Percentiles rank a stretch among this genome's conserved stretches.
Evolutionary conservation across 2,113 vertebrate genomes (phyloP).

Genomic region (Gracilinanus agilis): DNA sequence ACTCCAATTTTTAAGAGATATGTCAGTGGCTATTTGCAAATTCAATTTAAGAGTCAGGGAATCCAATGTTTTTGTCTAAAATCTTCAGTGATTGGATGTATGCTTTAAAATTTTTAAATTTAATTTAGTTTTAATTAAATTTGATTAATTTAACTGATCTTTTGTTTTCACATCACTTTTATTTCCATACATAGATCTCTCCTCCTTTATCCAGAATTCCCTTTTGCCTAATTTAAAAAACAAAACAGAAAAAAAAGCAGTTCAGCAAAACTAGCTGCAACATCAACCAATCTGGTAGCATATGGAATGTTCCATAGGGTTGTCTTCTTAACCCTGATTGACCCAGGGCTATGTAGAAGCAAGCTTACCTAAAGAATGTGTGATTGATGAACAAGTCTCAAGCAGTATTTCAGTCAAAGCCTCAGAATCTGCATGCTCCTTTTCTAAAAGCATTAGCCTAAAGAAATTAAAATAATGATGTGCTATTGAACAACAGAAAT

Average conservation of each 20-base stretch:
- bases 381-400: constrained; percentile 93
- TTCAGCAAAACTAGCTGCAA: not conserved
- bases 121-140: not conserved
- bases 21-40: not conserved
- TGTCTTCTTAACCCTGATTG: no score
- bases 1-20: not conserved
- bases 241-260: not conserved
- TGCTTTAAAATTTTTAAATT: not conserved
- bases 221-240: not conserved
- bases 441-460: constrained; percentile 93
- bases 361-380: constrained; percentile 91
- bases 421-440: constrained; percentile 87
- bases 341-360: not conserved
- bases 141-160: not conserved
- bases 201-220: not conserved
- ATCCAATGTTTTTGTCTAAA: not conserved
- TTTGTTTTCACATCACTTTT: not conserved
- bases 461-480: constrained; percentile 56
- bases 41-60: not conserved
- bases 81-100: not conserved
- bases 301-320: no score
- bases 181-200: not conserved
- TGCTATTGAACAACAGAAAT: constrained; percentile 30
- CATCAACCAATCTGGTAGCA: not conserved
- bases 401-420: constrained; percentile 92